phyloP scores from a whole-genome alignment of 2,888 invertebrate species.

The Euzophera pinguis region DNA sequence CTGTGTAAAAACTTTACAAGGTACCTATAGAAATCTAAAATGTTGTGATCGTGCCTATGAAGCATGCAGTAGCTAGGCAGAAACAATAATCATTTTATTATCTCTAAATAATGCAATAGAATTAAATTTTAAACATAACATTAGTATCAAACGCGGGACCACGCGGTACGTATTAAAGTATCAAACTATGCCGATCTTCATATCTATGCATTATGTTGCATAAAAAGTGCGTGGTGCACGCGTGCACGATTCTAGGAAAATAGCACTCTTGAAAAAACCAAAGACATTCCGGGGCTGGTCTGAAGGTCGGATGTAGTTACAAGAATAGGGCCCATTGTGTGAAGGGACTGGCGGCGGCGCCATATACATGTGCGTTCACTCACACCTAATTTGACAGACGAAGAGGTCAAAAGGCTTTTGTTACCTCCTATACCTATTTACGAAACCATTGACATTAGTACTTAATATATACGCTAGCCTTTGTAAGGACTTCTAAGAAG shows the following conservation, averaged over 20 bases:
- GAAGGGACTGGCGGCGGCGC: conserved; percentile 29
- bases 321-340: conserved; percentile 50
- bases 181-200: not conserved
- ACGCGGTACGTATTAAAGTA: not conserved
- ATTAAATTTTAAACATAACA: too few relatives aligned
- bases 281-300: conserved; percentile 54
- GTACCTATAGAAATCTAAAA: too few relatives aligned
- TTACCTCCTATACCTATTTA: not conserved
- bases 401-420: not conserved
- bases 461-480: too few relatives aligned
- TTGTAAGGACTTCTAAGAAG: too few relatives aligned
- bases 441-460: too few relatives aligned
- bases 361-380: conserved; percentile 3
- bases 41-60: too few relatives aligned
- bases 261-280: conserved; percentile 50
- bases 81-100: too few relatives aligned
- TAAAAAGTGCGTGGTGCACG: conserved; percentile 59
- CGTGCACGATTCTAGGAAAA: conserved; percentile 66
- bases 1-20: too few relatives aligned
- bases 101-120: too few relatives aligned
- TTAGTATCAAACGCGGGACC: too few relatives aligned
- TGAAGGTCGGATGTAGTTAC: conserved; percentile 64
- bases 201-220: conserved; percentile 22
- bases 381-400: not conserved
- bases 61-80: too few relatives aligned